phyloP scores from a whole-genome alignment of 2,888 invertebrate genomes.

The Pilophorus perplexus region DNA sequence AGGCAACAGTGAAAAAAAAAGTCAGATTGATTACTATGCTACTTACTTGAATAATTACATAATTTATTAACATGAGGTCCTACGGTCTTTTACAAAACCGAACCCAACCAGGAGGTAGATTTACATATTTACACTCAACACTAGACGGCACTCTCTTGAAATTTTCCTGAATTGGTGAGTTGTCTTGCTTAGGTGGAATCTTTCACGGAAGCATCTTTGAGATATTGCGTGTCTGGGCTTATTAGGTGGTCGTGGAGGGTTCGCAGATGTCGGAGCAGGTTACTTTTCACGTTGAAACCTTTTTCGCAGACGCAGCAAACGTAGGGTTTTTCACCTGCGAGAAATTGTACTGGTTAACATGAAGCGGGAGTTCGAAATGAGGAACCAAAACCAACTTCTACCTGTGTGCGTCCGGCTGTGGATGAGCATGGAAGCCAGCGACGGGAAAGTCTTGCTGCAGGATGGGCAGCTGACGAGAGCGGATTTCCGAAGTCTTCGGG shows the following conservation, averaged over 20 bases:
- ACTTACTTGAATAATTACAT: too few relatives aligned
- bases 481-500: slow-evolving; percentile 32
- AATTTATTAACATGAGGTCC: too few relatives aligned
- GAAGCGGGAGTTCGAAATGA: neutral
- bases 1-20: too few relatives aligned
- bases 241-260: slow-evolving; percentile 70
- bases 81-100: too few relatives aligned
- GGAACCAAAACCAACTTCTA: neutral
- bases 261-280: slow-evolving; percentile 68
- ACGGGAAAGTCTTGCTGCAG: slow-evolving; percentile 72
- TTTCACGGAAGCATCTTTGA: too few relatives aligned
- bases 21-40: too few relatives aligned
- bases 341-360: neutral
- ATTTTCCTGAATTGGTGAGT: neutral
- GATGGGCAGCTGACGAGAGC: slow-evolving; percentile 57
- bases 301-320: slow-evolving; percentile 72
- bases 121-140: too few relatives aligned
- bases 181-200: neutral
- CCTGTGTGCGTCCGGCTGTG: slow-evolving; percentile 72
- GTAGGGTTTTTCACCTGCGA: slow-evolving; percentile 65
- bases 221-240: slow-evolving; percentile 16
- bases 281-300: slow-evolving; percentile 76
- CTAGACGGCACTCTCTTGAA: too few relatives aligned
- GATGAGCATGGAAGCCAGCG: slow-evolving; percentile 75
- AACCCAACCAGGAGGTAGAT: too few relatives aligned